phyloP scores from a whole-genome alignment of 2,888 invertebrate genomes.

The Limnephilus lunatus region DNA sequence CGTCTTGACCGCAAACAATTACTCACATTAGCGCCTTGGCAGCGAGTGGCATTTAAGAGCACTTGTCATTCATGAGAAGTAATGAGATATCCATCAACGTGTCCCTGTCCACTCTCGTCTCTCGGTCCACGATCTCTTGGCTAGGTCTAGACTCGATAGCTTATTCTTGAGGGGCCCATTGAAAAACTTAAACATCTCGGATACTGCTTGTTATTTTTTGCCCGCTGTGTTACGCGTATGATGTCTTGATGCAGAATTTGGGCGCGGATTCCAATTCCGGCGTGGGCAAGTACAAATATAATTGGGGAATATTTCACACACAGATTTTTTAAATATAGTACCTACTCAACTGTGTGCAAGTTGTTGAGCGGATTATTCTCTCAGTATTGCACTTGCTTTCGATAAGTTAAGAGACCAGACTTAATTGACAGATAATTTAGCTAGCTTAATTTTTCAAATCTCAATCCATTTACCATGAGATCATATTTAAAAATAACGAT shows the following conservation, averaged over 20 bases:
- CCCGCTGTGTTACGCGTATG: background rate
- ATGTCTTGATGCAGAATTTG: background rate
- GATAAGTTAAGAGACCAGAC: too few species aligned
- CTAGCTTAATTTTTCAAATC: too few species aligned
- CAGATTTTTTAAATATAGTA: background rate
- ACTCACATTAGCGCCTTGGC: slow-evolving; percentile 63
- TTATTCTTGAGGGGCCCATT: background rate
- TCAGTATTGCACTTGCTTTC: too few species aligned
- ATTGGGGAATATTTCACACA: background rate
- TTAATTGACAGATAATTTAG: too few species aligned
- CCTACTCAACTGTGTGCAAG: background rate
- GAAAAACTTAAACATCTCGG: background rate
- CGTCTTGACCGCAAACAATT: slow-evolving; percentile 54
- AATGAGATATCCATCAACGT: slow-evolving; percentile 63
- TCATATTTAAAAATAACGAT: background rate
- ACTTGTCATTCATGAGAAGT: slow-evolving; percentile 61
- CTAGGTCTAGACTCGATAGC: slow-evolving; percentile 10
- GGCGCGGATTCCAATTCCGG: background rate
- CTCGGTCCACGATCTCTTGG: background rate
- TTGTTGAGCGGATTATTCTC: background rate
- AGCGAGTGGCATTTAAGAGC: slow-evolving; percentile 52
- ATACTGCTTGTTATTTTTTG: background rate
- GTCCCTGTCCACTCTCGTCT: slow-evolving; percentile 3
- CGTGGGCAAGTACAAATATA: background rate
- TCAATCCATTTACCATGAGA: too few species aligned